These are phyloP conservation scores for Chloroceryle inda DNA, from an alignment of 2,797 vertebrate genomes.

Conservation along the genomic window DNA sequence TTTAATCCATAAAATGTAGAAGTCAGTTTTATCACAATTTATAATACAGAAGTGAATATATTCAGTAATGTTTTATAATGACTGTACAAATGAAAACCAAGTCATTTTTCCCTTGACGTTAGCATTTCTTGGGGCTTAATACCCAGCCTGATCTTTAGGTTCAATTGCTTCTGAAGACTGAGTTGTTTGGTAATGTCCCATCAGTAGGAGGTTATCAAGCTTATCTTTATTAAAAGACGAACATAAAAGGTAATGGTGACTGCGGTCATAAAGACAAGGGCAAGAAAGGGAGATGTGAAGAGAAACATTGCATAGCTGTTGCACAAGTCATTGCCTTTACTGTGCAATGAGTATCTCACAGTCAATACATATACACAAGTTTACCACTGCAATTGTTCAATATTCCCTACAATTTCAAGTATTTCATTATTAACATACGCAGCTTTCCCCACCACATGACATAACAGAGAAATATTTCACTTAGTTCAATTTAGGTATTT, in stretches of 20 bases:
- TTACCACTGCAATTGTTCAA: neutral
- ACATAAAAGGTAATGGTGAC: neutral
- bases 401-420: neutral
- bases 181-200: neutral
- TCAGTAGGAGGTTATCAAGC: neutral
- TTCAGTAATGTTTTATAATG: neutral
- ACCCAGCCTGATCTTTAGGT: neutral
- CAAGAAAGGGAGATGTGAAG: neutral
- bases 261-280: neutral
- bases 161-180: neutral
- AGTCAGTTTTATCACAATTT: neutral
- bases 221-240: slow-evolving; percentile 4
- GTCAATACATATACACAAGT: accelerated
- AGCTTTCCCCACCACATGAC: neutral
- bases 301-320: neutral
- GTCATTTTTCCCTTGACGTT: neutral
- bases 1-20: neutral
- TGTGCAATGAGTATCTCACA: neutral
- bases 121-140: neutral
- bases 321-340: neutral
- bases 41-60: neutral
- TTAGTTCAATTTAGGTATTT: neutral
- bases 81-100: neutral
- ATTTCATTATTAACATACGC: neutral
- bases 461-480: neutral